Conservation (phyloP, 2,113 vertebrate species). For the Tenebrosternarchus preto region DNA sequence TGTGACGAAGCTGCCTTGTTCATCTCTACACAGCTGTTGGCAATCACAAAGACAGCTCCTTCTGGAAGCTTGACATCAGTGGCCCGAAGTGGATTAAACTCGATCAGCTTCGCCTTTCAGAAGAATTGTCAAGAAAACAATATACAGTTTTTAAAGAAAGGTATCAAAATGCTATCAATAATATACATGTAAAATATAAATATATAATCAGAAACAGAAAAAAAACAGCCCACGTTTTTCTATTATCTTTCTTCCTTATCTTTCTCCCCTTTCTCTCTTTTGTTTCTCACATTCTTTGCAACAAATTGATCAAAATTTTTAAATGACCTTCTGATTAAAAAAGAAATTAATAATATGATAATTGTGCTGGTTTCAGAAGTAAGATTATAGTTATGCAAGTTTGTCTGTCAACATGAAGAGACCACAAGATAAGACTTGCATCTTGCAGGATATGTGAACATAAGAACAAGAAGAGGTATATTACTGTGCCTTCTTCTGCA, state of each 20-base stretch:
- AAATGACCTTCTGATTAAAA: too few species aligned
- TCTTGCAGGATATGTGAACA: not conserved
- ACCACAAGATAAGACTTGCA: not conserved
- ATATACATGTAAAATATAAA: too few species aligned
- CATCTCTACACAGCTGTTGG: conserved; percentile 94
- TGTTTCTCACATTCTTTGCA: too few species aligned
- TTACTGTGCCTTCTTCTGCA: conserved; percentile 91
- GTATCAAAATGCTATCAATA: not conserved
- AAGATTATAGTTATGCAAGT: too few species aligned
- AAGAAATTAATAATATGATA: too few species aligned
- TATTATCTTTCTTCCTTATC: too few species aligned
- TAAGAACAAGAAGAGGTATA: not conserved
- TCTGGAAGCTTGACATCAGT: conserved; percentile 89
- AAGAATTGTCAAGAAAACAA: conserved; percentile 57
- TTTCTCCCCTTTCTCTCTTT: too few species aligned
- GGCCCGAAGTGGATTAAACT: conserved; percentile 89
- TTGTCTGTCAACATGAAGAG: not conserved
- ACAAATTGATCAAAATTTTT: too few species aligned
- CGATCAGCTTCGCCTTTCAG: conserved; percentile 92
- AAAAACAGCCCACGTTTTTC: too few species aligned
- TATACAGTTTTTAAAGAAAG: conserved; percentile 30
- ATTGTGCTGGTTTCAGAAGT: too few species aligned
- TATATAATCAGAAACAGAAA: too few species aligned
- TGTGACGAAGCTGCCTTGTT: conserved; percentile 96
- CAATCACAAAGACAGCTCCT: conserved; percentile 91